Evolutionary conservation across 1,140 invertebrate genomes (phyloP).

Genomic region (Nixonia krombeini): DNA sequence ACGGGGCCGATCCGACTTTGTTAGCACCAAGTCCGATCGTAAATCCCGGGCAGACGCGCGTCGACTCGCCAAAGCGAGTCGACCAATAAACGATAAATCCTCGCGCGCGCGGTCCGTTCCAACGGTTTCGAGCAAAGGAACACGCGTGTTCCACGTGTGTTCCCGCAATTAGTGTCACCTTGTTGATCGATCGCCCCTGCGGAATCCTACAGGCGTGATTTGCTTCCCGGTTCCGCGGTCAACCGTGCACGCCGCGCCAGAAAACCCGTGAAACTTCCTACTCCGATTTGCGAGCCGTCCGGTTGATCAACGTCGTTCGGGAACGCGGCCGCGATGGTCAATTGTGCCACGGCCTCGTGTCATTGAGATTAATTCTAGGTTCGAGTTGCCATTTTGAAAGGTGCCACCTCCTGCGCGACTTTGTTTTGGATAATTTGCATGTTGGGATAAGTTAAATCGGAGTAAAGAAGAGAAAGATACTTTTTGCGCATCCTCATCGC

Average conservation of each 20-base stretch:
- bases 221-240: conserved; percentile 28
- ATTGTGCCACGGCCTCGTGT: neutral
- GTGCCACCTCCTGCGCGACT: no score
- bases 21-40: conserved; percentile 43
- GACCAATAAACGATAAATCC: conserved; percentile 64
- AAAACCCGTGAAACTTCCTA: neutral
- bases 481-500: no score
- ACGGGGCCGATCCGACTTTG: conserved; percentile 17
- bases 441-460: no score
- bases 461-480: no score
- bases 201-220: conserved; percentile 45
- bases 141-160: conserved; percentile 59
- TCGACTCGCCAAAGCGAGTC: conserved; percentile 45
- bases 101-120: conserved; percentile 50
- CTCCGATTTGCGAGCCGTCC: conserved; percentile 6
- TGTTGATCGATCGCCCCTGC: conserved; percentile 61
- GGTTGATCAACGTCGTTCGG: conserved; percentile 27
- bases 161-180: conserved; percentile 63
- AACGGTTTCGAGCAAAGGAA: conserved; percentile 47
- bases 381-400: no score
- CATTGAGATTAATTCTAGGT: conserved; percentile 8
- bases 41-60: conserved; percentile 49
- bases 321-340: neutral
- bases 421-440: no score
- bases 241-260: neutral